These are phyloP conservation scores for Andricus curvator DNA, from an alignment of 2,888 invertebrate species.

Conservation along the genomic window DNA sequence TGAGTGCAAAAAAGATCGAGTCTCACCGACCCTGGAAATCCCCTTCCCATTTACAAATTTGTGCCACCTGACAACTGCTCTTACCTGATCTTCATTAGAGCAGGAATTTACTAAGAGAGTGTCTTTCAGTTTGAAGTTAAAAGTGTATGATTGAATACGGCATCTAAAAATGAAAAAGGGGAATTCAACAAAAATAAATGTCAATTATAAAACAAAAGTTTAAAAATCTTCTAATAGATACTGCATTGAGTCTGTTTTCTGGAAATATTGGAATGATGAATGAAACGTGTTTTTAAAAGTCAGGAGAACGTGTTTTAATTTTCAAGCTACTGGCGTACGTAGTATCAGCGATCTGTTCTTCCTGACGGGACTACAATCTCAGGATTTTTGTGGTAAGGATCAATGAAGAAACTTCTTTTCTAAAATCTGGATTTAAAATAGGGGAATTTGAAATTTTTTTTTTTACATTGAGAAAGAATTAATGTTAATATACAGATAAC, in stretches of 20 bases:
- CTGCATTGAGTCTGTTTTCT: neutral
- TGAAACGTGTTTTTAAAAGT: constrained; percentile 1
- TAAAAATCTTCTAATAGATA: neutral
- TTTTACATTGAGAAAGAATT: too few relatives aligned
- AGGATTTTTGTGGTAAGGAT: neutral
- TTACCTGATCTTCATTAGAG: neutral
- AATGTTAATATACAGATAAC: too few relatives aligned
- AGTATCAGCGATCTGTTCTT: neutral
- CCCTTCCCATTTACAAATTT: constrained; percentile 38
- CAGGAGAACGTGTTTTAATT: constrained; percentile 2
- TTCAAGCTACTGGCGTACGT: neutral
- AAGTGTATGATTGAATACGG: neutral
- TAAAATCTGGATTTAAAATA: too few relatives aligned
- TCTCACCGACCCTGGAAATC: constrained; percentile 47
- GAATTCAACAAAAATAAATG: too few relatives aligned
- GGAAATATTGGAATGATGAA: neutral
- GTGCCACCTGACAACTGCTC: neutral
- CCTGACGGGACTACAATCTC: neutral
- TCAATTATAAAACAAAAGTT: neutral
- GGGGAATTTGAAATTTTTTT: too few relatives aligned
- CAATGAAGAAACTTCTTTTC: too few relatives aligned
- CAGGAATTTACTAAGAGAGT: neutral
- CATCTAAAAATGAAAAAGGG: too few relatives aligned
- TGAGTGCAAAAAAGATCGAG: constrained; percentile 11
- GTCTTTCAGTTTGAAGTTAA: neutral